These are phyloP conservation scores for Mastigias papua DNA, from an alignment of 30 jellyfish, hydroid and myxozoan genomes.

Conservation along the genomic window DNA sequence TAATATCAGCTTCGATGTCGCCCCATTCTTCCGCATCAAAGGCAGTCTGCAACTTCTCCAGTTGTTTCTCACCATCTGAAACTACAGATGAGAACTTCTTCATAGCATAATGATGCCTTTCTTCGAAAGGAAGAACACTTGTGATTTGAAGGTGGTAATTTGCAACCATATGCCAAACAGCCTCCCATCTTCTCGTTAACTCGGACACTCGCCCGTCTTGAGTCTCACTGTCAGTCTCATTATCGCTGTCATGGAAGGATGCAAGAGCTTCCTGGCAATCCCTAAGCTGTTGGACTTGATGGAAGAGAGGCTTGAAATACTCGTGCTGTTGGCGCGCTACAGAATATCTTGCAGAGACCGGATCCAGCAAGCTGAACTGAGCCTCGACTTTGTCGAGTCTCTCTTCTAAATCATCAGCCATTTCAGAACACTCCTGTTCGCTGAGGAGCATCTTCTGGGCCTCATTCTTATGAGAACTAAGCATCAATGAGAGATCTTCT, in stretches of 20 bases:
- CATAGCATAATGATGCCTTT: constrained; percentile 79
- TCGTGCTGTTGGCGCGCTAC: constrained; percentile 94
- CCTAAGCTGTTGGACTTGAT: constrained; percentile 76
- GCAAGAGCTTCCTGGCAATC: constrained; percentile 71
- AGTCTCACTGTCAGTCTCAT: constrained; percentile 26
- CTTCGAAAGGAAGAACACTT: constrained; percentile 87
- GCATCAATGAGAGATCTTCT: constrained; percentile 51
- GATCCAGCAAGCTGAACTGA: constrained; percentile 69
- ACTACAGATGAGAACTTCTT: constrained; percentile 71
- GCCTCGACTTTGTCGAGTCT: constrained; percentile 70
- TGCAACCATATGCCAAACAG: constrained; percentile 61
- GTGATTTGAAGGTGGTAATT: constrained; percentile 82
- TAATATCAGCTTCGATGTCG: constrained; percentile 21
- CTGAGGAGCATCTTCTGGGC: constrained; percentile 31
- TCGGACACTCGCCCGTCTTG: constrained; percentile 19
- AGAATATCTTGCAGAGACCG: constrained; percentile 89
- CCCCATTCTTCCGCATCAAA: constrained; percentile 17
- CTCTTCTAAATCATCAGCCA: constrained; percentile 65
- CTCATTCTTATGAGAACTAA: constrained; percentile 70
- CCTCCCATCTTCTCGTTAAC: constrained; percentile 67
- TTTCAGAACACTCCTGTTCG: constrained; percentile 71
- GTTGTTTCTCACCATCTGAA: constrained; percentile 68
- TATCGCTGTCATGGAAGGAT: constrained; percentile 33
- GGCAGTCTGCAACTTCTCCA: constrained; percentile 59
- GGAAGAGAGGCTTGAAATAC: constrained; percentile 85